Evolutionary conservation across 1,140 invertebrate genomes (phyloP).

Genomic region (Phenacoccus solenopsis): DNA sequence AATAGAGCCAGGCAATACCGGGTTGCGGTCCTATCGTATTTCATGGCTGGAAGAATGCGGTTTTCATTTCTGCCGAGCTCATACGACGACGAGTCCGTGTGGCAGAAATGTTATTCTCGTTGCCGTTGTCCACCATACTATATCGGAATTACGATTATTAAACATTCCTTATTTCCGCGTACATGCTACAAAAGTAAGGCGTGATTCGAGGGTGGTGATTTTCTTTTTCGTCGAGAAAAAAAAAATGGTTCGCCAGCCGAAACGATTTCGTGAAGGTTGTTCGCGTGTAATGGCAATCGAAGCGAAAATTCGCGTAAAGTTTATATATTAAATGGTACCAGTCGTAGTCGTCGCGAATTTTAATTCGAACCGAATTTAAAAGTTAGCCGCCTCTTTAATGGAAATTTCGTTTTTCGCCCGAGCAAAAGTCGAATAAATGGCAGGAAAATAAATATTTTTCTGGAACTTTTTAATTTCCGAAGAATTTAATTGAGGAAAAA

Average conservation of each 20-base stretch:
- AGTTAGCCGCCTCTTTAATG: not conserved
- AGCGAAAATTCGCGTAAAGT: not conserved
- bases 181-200: not conserved
- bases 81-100: not conserved
- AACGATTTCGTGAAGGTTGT: not conserved
- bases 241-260: too few species aligned
- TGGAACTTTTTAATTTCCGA: not conserved
- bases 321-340: not conserved
- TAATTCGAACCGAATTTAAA: not conserved
- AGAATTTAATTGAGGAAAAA: not conserved
- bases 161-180: not conserved
- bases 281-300: not conserved
- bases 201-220: too few species aligned
- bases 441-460: not conserved
- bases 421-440: not conserved
- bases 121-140: not conserved
- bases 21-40: not conserved
- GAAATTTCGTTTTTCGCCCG: not conserved
- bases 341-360: not conserved
- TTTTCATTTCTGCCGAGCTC: not conserved
- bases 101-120: not conserved
- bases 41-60: not conserved
- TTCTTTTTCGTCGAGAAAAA: not conserved
- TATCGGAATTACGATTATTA: slow-evolving; percentile 2
- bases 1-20: slow-evolving; percentile 1